A percentile compares a stretch with the other conserved stretches of the same genome.
Conservation (phyloP, 64 coral and sea anemone genomes). For the Anthopleura sola region DNA sequence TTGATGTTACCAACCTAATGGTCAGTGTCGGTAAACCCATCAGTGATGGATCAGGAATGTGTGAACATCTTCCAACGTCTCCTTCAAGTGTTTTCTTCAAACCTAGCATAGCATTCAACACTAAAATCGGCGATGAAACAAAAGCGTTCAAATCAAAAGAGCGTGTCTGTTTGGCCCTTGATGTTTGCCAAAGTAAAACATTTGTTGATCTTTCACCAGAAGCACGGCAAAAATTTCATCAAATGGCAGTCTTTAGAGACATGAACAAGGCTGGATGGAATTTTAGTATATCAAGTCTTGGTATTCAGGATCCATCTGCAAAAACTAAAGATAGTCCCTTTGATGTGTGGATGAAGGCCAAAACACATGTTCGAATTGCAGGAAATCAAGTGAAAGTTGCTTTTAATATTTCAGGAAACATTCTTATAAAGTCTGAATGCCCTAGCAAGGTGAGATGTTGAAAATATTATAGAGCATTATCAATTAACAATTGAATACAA, state of each 20-base stretch:
- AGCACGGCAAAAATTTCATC: not conserved
- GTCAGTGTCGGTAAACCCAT: slow-evolving; percentile 3
- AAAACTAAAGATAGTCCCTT: not conserved
- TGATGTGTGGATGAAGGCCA: not conserved
- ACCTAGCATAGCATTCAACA: slow-evolving; percentile 18
- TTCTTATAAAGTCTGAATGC: not conserved
- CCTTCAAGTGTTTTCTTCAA: not conserved
- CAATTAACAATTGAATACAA: no score
- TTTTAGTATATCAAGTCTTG: not conserved
- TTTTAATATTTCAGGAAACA: not conserved
- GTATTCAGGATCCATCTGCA: not conserved
- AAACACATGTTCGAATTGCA: not conserved
- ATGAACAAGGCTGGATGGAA: not conserved
- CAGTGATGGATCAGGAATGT: not conserved
- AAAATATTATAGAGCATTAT: no score
- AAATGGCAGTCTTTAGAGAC: not conserved
- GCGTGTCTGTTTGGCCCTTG: slow-evolving; percentile 27
- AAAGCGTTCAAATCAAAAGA: slow-evolving; percentile 4
- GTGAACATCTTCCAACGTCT: slow-evolving; percentile 5
- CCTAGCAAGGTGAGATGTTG: not conserved
- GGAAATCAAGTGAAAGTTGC: not conserved
- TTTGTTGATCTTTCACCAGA: slow-evolving; percentile 9
- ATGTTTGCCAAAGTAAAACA: slow-evolving; percentile 5
- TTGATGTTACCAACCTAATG: slow-evolving; percentile 22
- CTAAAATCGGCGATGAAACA: not conserved